phyloP scores from a whole-genome alignment of 2,113 vertebrate genomes.

The Emydura subglobosa region DNA sequence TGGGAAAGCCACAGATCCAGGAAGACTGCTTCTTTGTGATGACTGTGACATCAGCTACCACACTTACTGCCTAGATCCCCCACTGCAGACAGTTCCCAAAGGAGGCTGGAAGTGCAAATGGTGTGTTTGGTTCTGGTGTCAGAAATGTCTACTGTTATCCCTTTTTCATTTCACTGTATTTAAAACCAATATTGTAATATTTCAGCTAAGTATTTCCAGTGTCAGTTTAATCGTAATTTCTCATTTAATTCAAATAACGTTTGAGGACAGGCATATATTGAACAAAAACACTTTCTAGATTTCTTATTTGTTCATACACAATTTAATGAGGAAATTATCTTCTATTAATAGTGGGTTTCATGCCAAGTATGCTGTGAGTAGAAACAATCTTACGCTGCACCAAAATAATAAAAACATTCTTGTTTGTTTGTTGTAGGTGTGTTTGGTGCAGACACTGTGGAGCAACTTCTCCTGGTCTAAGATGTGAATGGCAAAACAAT shows the following conservation, averaged over 20 bases:
- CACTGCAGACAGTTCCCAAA: conserved; percentile 95
- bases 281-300: not conserved
- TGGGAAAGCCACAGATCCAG: conserved; percentile 94
- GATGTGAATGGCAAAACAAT: conserved; percentile 96
- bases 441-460: conserved; percentile 96
- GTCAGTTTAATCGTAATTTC: not conserved
- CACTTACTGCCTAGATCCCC: conserved; percentile 96
- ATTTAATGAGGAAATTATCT: not conserved
- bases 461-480: conserved; percentile 89
- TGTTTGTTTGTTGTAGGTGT: conserved; percentile 86
- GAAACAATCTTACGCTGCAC: not conserved
- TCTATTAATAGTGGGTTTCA: not conserved
- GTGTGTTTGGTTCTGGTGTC: conserved; percentile 74
- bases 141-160: not conserved
- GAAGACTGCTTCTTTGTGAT: conserved; percentile 92
- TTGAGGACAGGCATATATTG: not conserved
- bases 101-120: conserved; percentile 99
- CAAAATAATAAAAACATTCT: not conserved
- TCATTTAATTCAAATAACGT: not conserved
- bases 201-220: not conserved
- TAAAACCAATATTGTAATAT: not conserved
- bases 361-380: not conserved
- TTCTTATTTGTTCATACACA: not conserved
- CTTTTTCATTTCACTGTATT: not conserved
- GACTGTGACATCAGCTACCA: conserved; percentile 99